Conservation (phyloP, 30 jellyfish, hydroid and myxozoan species). For the Turritopsis dohrnii region DNA sequence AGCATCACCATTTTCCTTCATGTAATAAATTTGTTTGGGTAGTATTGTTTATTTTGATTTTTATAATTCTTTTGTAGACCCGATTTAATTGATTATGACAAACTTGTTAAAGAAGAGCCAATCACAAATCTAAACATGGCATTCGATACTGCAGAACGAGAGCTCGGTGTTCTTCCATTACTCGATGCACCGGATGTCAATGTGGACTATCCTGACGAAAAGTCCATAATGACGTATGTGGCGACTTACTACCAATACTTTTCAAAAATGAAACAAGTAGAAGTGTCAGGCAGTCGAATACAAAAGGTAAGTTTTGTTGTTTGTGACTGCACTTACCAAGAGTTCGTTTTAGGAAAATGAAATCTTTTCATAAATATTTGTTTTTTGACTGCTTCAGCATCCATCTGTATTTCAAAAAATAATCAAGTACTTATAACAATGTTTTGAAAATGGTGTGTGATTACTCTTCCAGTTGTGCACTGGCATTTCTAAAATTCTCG, state of each 20-base stretch:
- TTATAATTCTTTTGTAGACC: constrained; percentile 51
- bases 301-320: constrained; percentile 60
- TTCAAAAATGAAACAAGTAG: constrained; percentile 90
- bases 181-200: constrained; percentile 96
- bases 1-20: too few species aligned
- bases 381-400: too few species aligned
- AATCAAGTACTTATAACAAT: too few species aligned
- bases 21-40: neutral
- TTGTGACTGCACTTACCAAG: neutral
- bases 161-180: constrained; percentile 75
- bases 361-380: too few species aligned
- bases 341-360: too few species aligned
- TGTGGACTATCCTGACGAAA: constrained; percentile 93
- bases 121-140: constrained; percentile 65
- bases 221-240: constrained; percentile 90
- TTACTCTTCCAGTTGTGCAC: too few species aligned
- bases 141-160: constrained; percentile 90
- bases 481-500: too few species aligned
- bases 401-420: too few species aligned
- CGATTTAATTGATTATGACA: constrained; percentile 66
- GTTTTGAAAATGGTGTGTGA: too few species aligned
- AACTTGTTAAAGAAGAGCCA: constrained; percentile 81
- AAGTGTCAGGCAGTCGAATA: constrained; percentile 93
- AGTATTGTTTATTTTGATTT: neutral
- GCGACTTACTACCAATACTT: constrained; percentile 91